Evolutionary conservation across 1,140 invertebrate genomes (phyloP), one percentile per base, ranked within the genome.

Genomic region (Telenomus remus): DNA sequence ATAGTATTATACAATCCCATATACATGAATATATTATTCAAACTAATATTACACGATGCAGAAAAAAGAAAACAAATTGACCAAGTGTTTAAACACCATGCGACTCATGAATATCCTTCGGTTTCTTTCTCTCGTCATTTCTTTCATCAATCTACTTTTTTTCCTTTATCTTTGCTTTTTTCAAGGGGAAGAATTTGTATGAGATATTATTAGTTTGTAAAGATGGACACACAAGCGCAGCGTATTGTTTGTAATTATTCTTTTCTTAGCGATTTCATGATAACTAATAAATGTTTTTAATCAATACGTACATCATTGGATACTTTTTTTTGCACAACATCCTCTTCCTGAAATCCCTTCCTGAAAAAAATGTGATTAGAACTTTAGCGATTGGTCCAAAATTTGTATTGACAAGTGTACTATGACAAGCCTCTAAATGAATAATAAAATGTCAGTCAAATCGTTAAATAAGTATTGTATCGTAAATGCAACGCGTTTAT

Each of bases 401-500:
- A 27, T 3, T 27, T 27, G 19, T 6, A 1, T 27, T 27, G 19
- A 1, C 19, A 27, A 27, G 6, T n/a, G 19, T 3, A 6, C 19
- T 6, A 27, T 27, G 19, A 27, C 19, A 6, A 27, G 6, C 19
- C 19, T 27, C 6, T 27, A 27, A 27, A 27, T 27, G 19, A 27
- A 27, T 27, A 1, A 27, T 27, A 27, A 27, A 27, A 27, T 27
- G 19, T 27, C 6, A 27, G 6, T 27, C 19, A 27, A 27, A 27
- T 1, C 19, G 19, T 27, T 27, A 27, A 27, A 27, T 27, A 27
- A 27, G 78, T 77, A 84, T 84, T 79, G 79, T 72, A 56, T 63
- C 61, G 65, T 78, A n/a, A 11, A 39, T 51, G 79, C 76, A 84
- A 84, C 84, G 81, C 79, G 77, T 79, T 79, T 72, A 63, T 81